phyloP scores from a whole-genome alignment of 1,140 invertebrate genomes.

The Lordiphosa mommai region DNA sequence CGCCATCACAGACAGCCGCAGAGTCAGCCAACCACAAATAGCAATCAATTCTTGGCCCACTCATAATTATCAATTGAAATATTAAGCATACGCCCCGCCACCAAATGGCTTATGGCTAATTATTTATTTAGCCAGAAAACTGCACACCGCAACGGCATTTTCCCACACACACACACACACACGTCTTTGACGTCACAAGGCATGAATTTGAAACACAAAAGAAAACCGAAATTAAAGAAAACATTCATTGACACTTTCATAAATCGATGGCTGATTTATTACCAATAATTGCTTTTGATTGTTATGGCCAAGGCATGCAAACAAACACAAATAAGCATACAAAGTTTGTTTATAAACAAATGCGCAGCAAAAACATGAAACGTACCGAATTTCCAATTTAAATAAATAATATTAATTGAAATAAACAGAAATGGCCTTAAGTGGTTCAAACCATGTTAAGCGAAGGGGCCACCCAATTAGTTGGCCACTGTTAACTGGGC shows the following conservation, averaged over 20 bases:
- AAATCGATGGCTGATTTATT: constrained; percentile 70
- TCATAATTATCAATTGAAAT: constrained; percentile 35
- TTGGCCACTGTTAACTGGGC: not conserved
- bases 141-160: not conserved
- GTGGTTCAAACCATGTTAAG: not conserved
- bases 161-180: not conserved
- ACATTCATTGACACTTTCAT: constrained; percentile 73
- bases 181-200: constrained; percentile 52
- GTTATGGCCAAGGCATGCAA: constrained; percentile 24
- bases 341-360: constrained; percentile 69
- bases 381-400: constrained; percentile 31
- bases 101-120: constrained; percentile 55
- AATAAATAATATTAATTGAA: constrained; percentile 54
- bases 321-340: constrained; percentile 24
- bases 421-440: constrained; percentile 7
- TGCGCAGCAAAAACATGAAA: constrained; percentile 50
- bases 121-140: constrained; percentile 51
- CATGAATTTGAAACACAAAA: constrained; percentile 2
- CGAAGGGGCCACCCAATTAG: no score
- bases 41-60: not conserved
- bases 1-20: constrained; percentile 9
- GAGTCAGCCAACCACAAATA: no score
- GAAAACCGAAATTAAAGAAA: constrained; percentile 17
- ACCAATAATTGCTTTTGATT: constrained; percentile 69
- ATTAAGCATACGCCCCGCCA: constrained; percentile 38